Evolutionary conservation across 2,888 invertebrate genomes (phyloP), one percentile per base, ranked within the genome.

Genomic region (Dynastes tityus): DNA sequence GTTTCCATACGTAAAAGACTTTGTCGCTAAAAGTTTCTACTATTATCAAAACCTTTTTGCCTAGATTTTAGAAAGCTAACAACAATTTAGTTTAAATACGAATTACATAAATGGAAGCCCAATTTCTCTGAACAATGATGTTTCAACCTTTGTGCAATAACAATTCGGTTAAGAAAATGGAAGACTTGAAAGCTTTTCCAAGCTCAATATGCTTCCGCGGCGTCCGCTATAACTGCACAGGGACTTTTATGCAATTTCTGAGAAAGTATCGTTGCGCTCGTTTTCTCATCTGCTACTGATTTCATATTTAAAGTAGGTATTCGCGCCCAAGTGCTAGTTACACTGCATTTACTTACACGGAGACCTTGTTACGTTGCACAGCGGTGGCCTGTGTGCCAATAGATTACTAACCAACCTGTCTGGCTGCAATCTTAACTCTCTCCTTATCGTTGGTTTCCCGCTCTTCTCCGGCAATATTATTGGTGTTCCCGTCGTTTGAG

Each of bases 311-410:
- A 16, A 68, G 51, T 32, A 22, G 27, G 68, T 51, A 68, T 68
- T 68, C 37, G 22, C 11, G 51, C 45, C 45, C 49, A 29, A 45
- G 68, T 13, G 27, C 68, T 13, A 68, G 51, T 68, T 51, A 68
- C 29, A 68, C n/a, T 68, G 51, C 51, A 68, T 68, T 32, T 68
- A 51, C 68, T 68, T 68, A 68, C 68, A 68, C 51, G 40, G 51
- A 68, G 16, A 68, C 51, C 68, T 51, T 51, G 45, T 67, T 67
- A 67, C 45, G 65, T 67, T 37, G 22, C 27, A 32, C 68, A 32
- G 51, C 40, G 16, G 37, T 40, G 9, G 37, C 65, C 65, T 40
- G 40, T 65, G 40, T 16, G 65, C 40, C 65, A 40, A 65, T 65
- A 55, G 65, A 65, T 40, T 65, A 40, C 65, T 40, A 40, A 65